Conservation (phyloP, 2,113 vertebrate genomes). For the Calidris pugnax region DNA sequence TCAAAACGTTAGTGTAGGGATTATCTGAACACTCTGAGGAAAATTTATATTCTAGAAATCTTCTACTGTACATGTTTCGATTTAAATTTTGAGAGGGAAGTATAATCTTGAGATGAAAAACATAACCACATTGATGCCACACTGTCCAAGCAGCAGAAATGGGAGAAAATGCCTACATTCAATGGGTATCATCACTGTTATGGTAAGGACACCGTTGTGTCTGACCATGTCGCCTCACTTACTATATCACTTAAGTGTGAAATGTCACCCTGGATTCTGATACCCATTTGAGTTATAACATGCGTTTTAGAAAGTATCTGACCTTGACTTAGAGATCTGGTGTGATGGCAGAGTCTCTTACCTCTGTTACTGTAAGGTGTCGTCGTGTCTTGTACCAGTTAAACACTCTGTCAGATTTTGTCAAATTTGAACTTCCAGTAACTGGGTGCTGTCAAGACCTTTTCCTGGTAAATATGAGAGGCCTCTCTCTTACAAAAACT, state of each 20-base stretch:
- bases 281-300: not conserved
- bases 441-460: not conserved
- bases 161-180: not conserved
- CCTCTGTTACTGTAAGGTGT: not conserved
- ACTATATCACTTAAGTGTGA: not conserved
- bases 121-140: not conserved
- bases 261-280: not conserved
- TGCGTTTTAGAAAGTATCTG: not conserved
- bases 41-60: not conserved
- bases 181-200: not conserved
- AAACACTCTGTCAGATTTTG: not conserved
- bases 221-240: not conserved
- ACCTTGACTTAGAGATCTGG: not conserved
- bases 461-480: not conserved
- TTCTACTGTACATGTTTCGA: not conserved
- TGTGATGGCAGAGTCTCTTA: not conserved
- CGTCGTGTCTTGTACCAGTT: not conserved
- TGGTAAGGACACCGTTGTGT: not conserved
- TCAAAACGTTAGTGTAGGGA: not conserved
- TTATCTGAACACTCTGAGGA: not conserved
- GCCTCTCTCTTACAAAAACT: not conserved
- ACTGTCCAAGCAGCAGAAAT: not conserved
- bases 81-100: not conserved
- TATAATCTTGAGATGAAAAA: not conserved
- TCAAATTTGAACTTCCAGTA: not conserved